Evolutionary conservation across 1,140 invertebrate genomes (phyloP).

Genomic region (Brevipalpus yothersi): DNA sequence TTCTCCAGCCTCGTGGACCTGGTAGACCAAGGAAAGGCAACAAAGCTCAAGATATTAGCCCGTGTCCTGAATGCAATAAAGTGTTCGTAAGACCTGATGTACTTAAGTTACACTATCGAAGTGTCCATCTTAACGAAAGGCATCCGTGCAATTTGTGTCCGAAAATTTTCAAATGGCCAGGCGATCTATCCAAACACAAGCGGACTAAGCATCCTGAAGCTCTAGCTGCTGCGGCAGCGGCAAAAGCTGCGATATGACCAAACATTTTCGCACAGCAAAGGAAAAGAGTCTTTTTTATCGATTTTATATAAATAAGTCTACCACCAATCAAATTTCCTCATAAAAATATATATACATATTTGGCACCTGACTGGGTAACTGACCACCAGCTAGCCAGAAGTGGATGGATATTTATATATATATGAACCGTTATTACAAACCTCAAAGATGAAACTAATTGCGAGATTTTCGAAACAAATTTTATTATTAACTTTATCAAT

Average conservation of each 20-base stretch:
- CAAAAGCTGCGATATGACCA: not conserved
- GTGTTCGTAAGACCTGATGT: not conserved
- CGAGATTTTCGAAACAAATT: not conserved
- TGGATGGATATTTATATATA: too few species aligned
- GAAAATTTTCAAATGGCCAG: conserved; percentile 2
- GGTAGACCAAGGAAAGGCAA: conserved; percentile 1
- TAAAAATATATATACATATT: too few species aligned
- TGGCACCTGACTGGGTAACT: too few species aligned
- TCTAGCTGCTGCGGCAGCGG: not conserved
- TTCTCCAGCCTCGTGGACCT: not conserved
- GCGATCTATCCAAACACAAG: not conserved
- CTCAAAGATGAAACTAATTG: too few species aligned
- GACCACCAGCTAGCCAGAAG: too few species aligned
- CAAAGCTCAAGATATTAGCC: not conserved
- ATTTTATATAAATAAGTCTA: not conserved
- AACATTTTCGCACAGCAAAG: not conserved
- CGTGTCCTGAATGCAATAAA: conserved; percentile 1
- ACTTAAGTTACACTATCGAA: not conserved
- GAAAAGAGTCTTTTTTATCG: not conserved
- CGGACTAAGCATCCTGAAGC: not conserved
- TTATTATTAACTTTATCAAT: not conserved
- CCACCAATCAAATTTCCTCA: too few species aligned
- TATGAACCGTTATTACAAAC: too few species aligned
- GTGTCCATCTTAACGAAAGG: not conserved
- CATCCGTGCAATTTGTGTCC: not conserved